These are phyloP conservation scores for Neopelma chrysocephalum DNA, from an alignment of 2,797 vertebrate species.

Conservation along the genomic window DNA sequence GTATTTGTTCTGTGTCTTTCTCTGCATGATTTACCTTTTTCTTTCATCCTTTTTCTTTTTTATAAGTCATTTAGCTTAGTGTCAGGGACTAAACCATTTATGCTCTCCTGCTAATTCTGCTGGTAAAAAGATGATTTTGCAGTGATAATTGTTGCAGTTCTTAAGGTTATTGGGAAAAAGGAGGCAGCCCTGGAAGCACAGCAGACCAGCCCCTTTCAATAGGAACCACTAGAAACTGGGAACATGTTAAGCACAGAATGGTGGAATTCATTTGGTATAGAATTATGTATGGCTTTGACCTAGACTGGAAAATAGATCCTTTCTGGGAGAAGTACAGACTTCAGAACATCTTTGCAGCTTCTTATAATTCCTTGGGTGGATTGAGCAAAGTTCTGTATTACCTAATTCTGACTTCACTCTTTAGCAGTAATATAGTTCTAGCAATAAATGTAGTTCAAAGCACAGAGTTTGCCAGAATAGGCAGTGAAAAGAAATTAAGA, in stretches of 20 bases:
- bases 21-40: background rate
- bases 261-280: background rate
- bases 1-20: background rate
- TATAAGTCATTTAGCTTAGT: background rate
- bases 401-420: constrained; percentile 28
- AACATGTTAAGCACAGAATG: background rate
- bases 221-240: background rate
- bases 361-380: background rate
- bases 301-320: background rate
- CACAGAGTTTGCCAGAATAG: background rate
- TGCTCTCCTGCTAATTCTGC: background rate
- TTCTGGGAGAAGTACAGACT: background rate
- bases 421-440: background rate
- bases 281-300: background rate
- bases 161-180: background rate
- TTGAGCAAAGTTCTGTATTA: background rate
- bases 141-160: background rate
- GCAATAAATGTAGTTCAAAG: background rate
- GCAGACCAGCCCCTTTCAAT: background rate
- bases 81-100: background rate
- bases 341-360: background rate
- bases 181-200: background rate
- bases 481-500: background rate
- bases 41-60: background rate
- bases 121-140: background rate